Conservation (phyloP, 2,888 invertebrate species). For the Callyntrura guangdongensis region DNA sequence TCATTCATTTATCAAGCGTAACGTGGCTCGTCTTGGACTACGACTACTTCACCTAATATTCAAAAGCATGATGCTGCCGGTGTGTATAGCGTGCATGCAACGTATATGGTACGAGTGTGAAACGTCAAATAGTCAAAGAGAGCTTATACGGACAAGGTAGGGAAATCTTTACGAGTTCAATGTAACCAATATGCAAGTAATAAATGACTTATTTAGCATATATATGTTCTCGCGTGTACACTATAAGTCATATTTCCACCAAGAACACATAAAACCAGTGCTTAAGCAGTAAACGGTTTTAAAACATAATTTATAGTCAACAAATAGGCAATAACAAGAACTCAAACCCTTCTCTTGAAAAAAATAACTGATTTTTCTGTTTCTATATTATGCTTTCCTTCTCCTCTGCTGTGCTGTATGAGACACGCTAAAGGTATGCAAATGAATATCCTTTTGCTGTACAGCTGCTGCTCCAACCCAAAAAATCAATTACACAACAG, state of each 20-base stretch:
- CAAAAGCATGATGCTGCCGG: neutral
- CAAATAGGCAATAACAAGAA: slow-evolving; percentile 9
- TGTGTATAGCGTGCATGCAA: neutral
- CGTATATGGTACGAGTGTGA: neutral
- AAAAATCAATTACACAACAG: slow-evolving; percentile 70
- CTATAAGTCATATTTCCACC: slow-evolving; percentile 12
- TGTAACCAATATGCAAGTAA: neutral
- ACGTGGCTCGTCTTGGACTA: neutral
- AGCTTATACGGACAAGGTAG: neutral
- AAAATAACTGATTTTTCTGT: slow-evolving; percentile 1
- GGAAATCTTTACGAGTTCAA: slow-evolving; percentile 10
- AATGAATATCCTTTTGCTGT: neutral
- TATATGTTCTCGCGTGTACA: neutral
- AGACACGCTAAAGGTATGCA: no score
- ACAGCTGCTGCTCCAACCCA: neutral
- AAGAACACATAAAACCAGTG: slow-evolving; percentile 38
- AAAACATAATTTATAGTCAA: slow-evolving; percentile 59
- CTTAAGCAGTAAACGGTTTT: slow-evolving; percentile 25
- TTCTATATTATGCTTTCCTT: neutral
- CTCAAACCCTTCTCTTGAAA: slow-evolving; percentile 23
- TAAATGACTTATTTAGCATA: slow-evolving; percentile 52
- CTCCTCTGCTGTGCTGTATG: no score
- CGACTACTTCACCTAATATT: neutral
- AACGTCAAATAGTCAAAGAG: neutral
- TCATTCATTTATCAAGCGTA: slow-evolving; percentile 74